These are phyloP conservation scores for Metacarcinus magister DNA, from an alignment of 2,888 invertebrate species.

Conservation along the genomic window DNA sequence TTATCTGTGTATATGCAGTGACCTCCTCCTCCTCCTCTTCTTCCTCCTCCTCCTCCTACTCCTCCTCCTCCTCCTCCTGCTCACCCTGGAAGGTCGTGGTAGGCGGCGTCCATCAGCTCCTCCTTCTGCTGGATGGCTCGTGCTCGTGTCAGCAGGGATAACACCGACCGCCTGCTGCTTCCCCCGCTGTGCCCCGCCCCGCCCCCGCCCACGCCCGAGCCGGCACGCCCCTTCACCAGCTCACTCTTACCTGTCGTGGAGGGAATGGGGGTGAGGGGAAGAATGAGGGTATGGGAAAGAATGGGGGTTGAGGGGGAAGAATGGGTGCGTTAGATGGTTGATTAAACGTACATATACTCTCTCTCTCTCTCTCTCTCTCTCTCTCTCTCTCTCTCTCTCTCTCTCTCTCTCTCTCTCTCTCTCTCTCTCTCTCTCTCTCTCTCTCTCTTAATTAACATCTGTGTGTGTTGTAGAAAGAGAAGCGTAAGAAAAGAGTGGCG, in stretches of 20 bases:
- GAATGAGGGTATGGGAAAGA: not conserved
- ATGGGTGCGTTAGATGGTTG: not conserved
- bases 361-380: too few relatives aligned
- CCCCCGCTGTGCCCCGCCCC: not conserved
- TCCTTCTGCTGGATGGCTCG: slow-evolving; percentile 82
- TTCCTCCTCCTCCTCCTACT: not conserved
- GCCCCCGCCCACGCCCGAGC: not conserved
- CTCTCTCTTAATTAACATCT: too few relatives aligned
- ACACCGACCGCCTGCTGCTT: slow-evolving; percentile 71
- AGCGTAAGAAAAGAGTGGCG: not conserved
- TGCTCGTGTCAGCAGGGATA: slow-evolving; percentile 79
- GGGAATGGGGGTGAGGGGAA: not conserved
- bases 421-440: too few relatives aligned
- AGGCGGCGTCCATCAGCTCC: slow-evolving; percentile 80
- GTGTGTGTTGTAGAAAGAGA: not conserved
- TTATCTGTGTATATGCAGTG: not conserved
- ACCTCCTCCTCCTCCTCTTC: not conserved
- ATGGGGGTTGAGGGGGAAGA: not conserved
- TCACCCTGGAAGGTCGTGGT: slow-evolving; percentile 81
- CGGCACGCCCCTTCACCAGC: not conserved
- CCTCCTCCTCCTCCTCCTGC: slow-evolving; percentile 16
- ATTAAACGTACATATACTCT: too few relatives aligned
- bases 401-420: too few relatives aligned
- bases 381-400: too few relatives aligned
- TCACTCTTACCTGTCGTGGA: slow-evolving; percentile 55